phyloP scores from a whole-genome alignment of 2,797 vertebrate genomes.

The Acrossocheilus fasciatus region DNA sequence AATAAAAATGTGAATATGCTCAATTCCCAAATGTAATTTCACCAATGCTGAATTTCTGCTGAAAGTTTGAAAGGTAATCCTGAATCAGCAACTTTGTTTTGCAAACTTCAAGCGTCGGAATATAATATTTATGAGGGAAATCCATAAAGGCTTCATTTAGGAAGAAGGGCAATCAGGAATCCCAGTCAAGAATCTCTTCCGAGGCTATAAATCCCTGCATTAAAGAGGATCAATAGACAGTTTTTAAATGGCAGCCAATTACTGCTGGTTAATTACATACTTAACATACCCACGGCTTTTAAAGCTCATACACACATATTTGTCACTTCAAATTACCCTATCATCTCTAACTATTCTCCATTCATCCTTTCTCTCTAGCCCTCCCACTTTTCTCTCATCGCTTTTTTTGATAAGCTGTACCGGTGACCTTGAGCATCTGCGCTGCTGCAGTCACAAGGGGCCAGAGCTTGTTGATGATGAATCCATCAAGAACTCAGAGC shows the following conservation, averaged over 20 bases:
- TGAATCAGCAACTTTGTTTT: conserved; percentile 43
- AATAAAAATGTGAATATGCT: conserved; percentile 30
- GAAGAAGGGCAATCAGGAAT: conserved; percentile 42
- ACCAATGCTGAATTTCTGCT: not conserved
- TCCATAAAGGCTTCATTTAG: conserved; percentile 36
- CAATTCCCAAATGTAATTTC: conserved; percentile 45
- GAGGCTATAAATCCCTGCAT: conserved; percentile 58
- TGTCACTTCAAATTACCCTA: conserved; percentile 55
- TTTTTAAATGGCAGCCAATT: conserved; percentile 61
- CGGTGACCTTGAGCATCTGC: conserved; percentile 63
- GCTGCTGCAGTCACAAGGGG: conserved; percentile 53
- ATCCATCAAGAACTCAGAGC: conserved; percentile 59
- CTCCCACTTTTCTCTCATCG: conserved; percentile 32
- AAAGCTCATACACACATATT: conserved; percentile 58
- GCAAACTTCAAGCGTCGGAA: not conserved
- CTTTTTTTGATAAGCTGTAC: conserved; percentile 42
- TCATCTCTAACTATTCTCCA: conserved; percentile 49
- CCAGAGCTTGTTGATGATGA: conserved; percentile 55
- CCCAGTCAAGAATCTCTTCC: conserved; percentile 51
- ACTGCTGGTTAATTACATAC: conserved; percentile 54
- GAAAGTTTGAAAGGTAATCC: conserved; percentile 34
- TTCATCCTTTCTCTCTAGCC: conserved; percentile 49
- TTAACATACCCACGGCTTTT: conserved; percentile 61
- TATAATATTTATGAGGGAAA: conserved; percentile 43
- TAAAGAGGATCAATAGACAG: conserved; percentile 63